These are phyloP conservation scores for Hippolais icterina DNA, from an alignment of 2,113 vertebrate species.

Conservation along the genomic window DNA sequence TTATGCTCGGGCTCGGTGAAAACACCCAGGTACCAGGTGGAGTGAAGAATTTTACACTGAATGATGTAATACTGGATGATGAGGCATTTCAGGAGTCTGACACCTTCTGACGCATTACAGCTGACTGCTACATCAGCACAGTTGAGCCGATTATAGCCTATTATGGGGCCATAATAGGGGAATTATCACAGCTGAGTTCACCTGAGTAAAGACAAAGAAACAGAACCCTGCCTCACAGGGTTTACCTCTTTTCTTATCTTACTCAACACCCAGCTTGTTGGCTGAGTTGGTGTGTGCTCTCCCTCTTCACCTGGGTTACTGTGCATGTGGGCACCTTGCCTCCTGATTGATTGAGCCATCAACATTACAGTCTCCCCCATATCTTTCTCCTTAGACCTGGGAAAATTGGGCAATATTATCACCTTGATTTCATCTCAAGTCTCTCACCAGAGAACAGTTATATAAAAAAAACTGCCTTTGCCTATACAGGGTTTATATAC, in stretches of 20 bases:
- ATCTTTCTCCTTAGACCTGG: background rate
- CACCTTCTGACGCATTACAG: background rate
- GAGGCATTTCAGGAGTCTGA: background rate
- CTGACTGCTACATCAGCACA: accelerated
- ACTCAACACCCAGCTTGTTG: background rate
- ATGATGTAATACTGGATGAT: background rate
- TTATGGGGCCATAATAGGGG: too few species aligned
- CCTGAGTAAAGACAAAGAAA: background rate
- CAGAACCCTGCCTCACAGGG: background rate
- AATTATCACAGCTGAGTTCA: background rate
- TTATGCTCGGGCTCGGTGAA: background rate
- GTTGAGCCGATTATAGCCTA: background rate
- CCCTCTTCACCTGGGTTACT: background rate
- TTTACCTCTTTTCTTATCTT: background rate
- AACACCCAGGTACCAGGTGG: accelerated
- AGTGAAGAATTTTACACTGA: background rate
- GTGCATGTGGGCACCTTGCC: background rate
- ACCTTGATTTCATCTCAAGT: background rate
- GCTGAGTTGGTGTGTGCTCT: accelerated
- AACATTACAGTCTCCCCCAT: background rate
- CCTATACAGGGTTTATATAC: accelerated
- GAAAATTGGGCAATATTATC: background rate
- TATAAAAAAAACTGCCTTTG: background rate
- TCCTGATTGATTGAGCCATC: background rate
- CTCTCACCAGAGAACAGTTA: background rate